Base-by-base conservation (phyloP, 2,888 invertebrate species). In the Metallyticus violacea region DNA sequence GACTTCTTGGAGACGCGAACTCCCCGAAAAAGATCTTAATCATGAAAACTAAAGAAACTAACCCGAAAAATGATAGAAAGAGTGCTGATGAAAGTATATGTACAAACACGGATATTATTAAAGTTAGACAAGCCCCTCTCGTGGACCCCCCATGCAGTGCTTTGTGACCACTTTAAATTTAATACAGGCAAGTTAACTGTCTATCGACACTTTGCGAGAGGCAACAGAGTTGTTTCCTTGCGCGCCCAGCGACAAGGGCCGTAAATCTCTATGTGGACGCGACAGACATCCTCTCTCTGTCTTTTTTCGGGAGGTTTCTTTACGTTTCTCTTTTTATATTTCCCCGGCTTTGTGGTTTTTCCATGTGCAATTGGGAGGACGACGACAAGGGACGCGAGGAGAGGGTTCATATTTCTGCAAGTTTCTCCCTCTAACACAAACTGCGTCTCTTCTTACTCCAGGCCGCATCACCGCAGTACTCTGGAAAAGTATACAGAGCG, bases 381-480 rank as follows among this genome's bases (percentile, higher is more conserved):
- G 40, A 15, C 40, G 15, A 62, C 40, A 62, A 62, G 40, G 40
- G 40, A 62, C 40, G 4, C 40, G 40, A 22, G 40, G 40, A 62
- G 80, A 29, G n/a, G 28, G 83, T 83, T 83, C 83, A 83, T 83
- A 83, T 83, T 83, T 83, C 83, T 83, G 83, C 29, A 28, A 27
- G 77, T 76, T 83, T 83, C 82, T 40, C 79, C n/a, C n/a, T n/a
- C n/a, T n/a, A n/a, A n/a, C n/a, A 29, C 40, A 62, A 62, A 62
- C 40, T 62, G 40, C 40, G 40, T 62, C 40, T 62, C 40, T 62
- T 62, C 40, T 62, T 62, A 62, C 40, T n/a, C n/a, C n/a, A n/a
- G n/a, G n/a, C n/a, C 40, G 40, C 40, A 62, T 9, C 40, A 22
- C 40, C 40, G 40, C 40, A 62, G 40, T 22, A 22, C 40, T 62